Conservation (phyloP, 2,113 vertebrate species). For the Siniperca chuatsi region DNA sequence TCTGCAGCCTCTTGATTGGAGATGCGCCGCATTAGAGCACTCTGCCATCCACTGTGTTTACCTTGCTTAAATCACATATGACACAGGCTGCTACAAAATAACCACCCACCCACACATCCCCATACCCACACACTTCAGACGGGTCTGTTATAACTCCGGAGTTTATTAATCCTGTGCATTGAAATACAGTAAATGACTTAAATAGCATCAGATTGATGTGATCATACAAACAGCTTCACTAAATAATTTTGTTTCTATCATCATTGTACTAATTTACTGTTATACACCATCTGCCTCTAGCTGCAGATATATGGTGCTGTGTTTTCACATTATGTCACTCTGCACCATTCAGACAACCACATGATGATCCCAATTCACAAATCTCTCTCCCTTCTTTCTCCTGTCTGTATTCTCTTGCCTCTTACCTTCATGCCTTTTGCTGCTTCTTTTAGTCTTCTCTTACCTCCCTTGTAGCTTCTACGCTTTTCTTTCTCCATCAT, state of each 20-base stretch:
- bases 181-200: background rate
- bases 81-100: too few species aligned
- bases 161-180: too few species aligned
- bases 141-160: too few species aligned
- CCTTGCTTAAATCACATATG: too few species aligned
- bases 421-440: constrained; percentile 15
- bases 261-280: background rate
- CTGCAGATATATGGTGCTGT: background rate
- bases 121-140: too few species aligned
- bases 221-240: background rate
- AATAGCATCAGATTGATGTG: background rate
- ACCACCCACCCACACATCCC: too few species aligned
- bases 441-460: background rate
- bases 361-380: background rate
- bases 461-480: constrained; percentile 15
- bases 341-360: background rate
- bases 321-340: background rate
- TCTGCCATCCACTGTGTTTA: too few species aligned
- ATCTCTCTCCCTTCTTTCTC: background rate
- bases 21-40: too few species aligned
- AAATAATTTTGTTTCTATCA: background rate
- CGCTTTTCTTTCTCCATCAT: background rate
- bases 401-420: background rate
- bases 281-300: background rate
- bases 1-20: too few species aligned